Conservation (phyloP, 35 echinoderm and acorn worm species). For the Ophiothrix spiculata region DNA sequence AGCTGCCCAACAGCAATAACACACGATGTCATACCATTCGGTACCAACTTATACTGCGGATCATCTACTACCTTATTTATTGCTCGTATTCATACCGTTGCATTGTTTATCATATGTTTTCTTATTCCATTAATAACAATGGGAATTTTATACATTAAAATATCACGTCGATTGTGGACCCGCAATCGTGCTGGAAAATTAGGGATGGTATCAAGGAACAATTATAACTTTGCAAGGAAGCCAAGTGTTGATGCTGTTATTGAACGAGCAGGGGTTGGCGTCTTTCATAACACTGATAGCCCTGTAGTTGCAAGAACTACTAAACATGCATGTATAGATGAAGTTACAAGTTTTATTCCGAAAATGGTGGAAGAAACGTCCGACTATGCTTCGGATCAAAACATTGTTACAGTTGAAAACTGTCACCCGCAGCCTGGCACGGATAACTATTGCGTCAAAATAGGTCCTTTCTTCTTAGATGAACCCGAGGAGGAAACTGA, state of each 20-base stretch:
- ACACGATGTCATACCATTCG: conserved; percentile 22
- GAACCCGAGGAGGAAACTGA: conserved; percentile 20
- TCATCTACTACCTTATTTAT: background rate
- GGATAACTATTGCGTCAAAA: conserved; percentile 13
- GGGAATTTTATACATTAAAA: conserved; percentile 70
- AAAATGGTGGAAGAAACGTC: background rate
- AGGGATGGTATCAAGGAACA: background rate
- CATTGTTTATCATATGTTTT: conserved; percentile 65
- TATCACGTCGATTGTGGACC: conserved; percentile 56
- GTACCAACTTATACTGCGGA: conserved; percentile 40
- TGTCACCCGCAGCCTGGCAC: background rate
- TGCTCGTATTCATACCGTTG: conserved; percentile 23
- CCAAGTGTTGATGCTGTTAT: background rate
- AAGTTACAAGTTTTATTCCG: background rate
- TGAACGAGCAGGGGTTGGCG: background rate
- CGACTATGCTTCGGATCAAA: background rate
- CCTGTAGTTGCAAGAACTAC: background rate
- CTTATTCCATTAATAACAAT: conserved; percentile 71
- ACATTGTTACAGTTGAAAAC: background rate
- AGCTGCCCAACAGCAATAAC: conserved; percentile 42
- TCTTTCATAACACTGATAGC: background rate
- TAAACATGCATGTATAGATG: background rate
- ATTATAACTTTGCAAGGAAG: background rate
- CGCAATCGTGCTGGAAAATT: conserved; percentile 22
- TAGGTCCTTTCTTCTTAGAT: conserved; percentile 54